A percentile compares a stretch with the other conserved stretches of the same genome.
Conservation (phyloP, 2,113 vertebrate species). For the Neotoma lepida region DNA sequence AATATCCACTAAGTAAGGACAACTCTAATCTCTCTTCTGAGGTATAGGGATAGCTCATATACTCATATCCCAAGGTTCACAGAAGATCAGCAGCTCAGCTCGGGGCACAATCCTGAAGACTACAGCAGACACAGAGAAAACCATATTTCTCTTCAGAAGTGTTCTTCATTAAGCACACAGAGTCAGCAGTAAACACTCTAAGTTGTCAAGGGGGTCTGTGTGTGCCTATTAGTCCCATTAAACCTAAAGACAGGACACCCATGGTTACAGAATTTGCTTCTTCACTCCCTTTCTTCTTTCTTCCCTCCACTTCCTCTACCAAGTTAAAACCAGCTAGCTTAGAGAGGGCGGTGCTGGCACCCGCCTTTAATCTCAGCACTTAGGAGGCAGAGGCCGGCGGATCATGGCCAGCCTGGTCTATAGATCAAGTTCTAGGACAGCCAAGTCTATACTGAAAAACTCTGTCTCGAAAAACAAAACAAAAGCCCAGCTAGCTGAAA, state of each 20-base stretch:
- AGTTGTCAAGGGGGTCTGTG: background rate
- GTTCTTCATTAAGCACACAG: background rate
- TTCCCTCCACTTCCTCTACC: background rate
- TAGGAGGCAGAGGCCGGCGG: background rate
- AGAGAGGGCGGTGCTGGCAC: background rate
- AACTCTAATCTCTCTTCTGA: background rate
- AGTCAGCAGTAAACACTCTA: background rate
- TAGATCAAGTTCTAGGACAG: background rate
- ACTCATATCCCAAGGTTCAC: background rate
- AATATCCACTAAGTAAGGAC: background rate
- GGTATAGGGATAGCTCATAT: background rate
- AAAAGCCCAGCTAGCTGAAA: background rate
- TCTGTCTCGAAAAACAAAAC: background rate
- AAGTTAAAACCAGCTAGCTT: background rate
- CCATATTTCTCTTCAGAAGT: background rate
- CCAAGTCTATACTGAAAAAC: background rate
- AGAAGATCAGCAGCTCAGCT: background rate
- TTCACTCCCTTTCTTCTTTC: background rate
- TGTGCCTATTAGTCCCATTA: background rate
- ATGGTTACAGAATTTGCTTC: background rate
- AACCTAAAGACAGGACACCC: background rate
- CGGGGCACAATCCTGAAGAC: background rate
- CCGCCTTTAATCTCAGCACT: background rate
- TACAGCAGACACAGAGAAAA: background rate
- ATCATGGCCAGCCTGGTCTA: background rate